These are phyloP conservation scores for Caenorhabditis sp. DNA, from an alignment of 2,888 invertebrate species.

Conservation along the genomic window DNA sequence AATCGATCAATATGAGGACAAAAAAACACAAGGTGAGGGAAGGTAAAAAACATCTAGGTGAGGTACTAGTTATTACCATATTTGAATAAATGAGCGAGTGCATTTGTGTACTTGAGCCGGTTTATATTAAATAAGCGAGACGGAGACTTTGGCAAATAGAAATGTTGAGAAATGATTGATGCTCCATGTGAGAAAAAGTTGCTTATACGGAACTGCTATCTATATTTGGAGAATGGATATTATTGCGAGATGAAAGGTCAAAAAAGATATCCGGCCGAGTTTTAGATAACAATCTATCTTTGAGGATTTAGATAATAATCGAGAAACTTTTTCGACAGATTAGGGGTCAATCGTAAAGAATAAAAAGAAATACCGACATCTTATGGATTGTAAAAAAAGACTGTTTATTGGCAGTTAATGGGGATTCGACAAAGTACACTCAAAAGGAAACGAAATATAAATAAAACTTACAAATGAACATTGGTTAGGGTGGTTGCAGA, in stretches of 20 bases:
- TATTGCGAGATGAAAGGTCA: neutral
- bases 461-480: too few relatives aligned
- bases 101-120: neutral
- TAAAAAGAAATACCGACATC: neutral
- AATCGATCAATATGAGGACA: neutral
- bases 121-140: neutral
- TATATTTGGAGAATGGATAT: neutral
- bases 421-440: too few relatives aligned
- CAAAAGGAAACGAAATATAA: too few relatives aligned
- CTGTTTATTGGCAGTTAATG: too few relatives aligned
- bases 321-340: neutral
- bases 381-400: neutral
- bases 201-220: neutral
- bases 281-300: neutral
- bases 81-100: neutral
- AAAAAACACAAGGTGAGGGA: neutral
- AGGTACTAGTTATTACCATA: neutral
- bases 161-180: neutral
- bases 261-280: neutral
- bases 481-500: too few relatives aligned
- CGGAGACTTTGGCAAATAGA: neutral
- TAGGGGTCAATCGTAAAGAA: neutral
- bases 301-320: neutral
- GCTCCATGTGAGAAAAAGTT: constrained; percentile 1
- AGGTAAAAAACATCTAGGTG: neutral